Conservation (phyloP, 2,888 invertebrate genomes). For the Asteroscopus sphinx region DNA sequence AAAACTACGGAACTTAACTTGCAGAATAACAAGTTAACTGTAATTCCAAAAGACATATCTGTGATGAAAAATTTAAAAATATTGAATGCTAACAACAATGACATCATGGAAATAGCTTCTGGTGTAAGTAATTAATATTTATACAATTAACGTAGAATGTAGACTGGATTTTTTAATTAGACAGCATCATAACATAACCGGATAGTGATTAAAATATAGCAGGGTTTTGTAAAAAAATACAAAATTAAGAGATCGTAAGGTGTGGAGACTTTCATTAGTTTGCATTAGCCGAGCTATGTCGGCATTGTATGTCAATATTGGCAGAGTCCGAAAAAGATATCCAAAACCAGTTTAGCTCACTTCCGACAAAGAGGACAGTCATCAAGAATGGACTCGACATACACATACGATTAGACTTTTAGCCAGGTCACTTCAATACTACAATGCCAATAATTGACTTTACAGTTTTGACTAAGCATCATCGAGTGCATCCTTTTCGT, state of each 20-base stretch:
- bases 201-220: too few species aligned
- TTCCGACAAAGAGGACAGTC: constrained; percentile 3
- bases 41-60: constrained; percentile 79
- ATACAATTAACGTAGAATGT: too few species aligned
- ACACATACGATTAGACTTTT: too few species aligned
- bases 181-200: too few species aligned
- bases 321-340: constrained; percentile 2
- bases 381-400: too few species aligned
- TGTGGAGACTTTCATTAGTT: constrained; percentile 13
- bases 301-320: constrained; percentile 22
- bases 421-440: too few species aligned
- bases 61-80: constrained; percentile 75
- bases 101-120: constrained; percentile 75
- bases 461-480: too few species aligned
- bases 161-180: too few species aligned
- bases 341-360: constrained; percentile 13
- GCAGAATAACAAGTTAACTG: constrained; percentile 81
- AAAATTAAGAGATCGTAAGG: background rate
- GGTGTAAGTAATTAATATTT: constrained; percentile 74
- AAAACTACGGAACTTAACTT: constrained; percentile 78
- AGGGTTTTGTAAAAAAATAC: background rate
- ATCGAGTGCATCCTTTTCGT: too few species aligned
- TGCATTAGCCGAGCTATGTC: constrained; percentile 15
- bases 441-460: too few species aligned
- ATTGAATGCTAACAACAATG: constrained; percentile 78